These are phyloP conservation scores for Monopterus albus DNA, from an alignment of 2,113 vertebrate genomes.

Conservation along the genomic window DNA sequence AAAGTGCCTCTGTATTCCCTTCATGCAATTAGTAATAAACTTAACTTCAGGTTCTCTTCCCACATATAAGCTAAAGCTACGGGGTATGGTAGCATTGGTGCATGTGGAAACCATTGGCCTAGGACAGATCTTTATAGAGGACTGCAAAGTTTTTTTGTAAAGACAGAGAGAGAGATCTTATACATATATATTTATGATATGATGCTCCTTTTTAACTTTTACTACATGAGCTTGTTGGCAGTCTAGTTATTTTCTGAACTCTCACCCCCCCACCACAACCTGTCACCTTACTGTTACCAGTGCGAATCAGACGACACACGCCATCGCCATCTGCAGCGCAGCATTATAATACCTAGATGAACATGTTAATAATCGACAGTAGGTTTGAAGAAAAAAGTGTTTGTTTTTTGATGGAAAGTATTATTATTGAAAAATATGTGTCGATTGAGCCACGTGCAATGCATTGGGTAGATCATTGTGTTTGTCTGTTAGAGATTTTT, in stretches of 20 bases:
- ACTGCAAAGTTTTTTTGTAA: constrained; percentile 75
- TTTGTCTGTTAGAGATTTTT: constrained; percentile 89
- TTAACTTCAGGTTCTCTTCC: constrained; percentile 81
- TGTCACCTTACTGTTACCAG: constrained; percentile 65
- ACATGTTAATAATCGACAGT: constrained; percentile 77
- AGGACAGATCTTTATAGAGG: constrained; percentile 74
- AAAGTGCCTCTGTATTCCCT: constrained; percentile 85
- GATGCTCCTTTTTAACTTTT: constrained; percentile 81
- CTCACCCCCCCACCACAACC: constrained; percentile 29
- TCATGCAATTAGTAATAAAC: constrained; percentile 81
- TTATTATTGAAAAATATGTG: constrained; percentile 85
- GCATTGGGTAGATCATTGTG: constrained; percentile 87
- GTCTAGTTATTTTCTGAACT: constrained; percentile 86
- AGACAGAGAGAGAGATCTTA: constrained; percentile 76
- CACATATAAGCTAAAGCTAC: constrained; percentile 78
- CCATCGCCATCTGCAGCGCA: constrained; percentile 68
- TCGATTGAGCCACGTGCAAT: constrained; percentile 89
- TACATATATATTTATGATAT: constrained; percentile 83
- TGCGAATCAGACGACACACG: constrained; percentile 64
- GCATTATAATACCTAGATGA: constrained; percentile 70
- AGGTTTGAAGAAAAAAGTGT: constrained; percentile 80
- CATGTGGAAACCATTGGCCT: constrained; percentile 69
- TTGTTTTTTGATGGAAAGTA: constrained; percentile 84
- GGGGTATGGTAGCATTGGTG: constrained; percentile 59
- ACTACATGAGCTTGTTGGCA: constrained; percentile 77